A percentile compares a stretch with the other conserved stretches of the same genome.
Conservation (phyloP, 2,113 vertebrate species). For the Spermophilus dauricus region DNA sequence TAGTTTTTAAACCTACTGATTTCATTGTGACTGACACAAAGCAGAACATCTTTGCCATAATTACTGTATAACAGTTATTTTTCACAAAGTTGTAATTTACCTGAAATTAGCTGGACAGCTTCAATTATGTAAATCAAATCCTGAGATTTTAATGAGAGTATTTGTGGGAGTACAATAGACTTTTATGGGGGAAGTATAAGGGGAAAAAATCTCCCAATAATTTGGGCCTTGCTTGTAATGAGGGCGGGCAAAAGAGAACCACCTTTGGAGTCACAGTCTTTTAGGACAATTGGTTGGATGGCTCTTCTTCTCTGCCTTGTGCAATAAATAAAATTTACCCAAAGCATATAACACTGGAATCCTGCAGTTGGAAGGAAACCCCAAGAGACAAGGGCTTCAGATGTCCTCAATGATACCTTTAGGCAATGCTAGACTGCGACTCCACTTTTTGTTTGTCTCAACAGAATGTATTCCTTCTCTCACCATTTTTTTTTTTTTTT, state of each 20-base stretch:
- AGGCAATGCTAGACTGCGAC: background rate
- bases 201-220: constrained; percentile 73
- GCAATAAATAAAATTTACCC: background rate
- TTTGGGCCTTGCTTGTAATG: constrained; percentile 81
- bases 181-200: constrained; percentile 80
- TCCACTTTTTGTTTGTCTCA: background rate
- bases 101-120: constrained; percentile 88
- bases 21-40: constrained; percentile 89
- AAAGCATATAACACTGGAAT: background rate
- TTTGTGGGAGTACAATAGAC: constrained; percentile 82
- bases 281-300: background rate
- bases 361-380: background rate
- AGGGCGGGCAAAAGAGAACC: constrained; percentile 66
- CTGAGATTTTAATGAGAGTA: constrained; percentile 86
- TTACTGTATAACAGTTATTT: constrained; percentile 88
- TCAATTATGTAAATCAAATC: constrained; percentile 90
- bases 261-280: constrained; percentile 70
- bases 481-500: background rate
- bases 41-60: constrained; percentile 87
- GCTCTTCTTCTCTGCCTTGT: background rate
- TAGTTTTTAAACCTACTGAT: constrained; percentile 88
- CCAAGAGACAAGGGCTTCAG: background rate
- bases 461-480: background rate
- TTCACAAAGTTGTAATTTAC: constrained; percentile 89
- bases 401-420: background rate